Evolutionary conservation across 2,888 invertebrate genomes (phyloP).

Genomic region (Keiferia lycopersicella): DNA sequence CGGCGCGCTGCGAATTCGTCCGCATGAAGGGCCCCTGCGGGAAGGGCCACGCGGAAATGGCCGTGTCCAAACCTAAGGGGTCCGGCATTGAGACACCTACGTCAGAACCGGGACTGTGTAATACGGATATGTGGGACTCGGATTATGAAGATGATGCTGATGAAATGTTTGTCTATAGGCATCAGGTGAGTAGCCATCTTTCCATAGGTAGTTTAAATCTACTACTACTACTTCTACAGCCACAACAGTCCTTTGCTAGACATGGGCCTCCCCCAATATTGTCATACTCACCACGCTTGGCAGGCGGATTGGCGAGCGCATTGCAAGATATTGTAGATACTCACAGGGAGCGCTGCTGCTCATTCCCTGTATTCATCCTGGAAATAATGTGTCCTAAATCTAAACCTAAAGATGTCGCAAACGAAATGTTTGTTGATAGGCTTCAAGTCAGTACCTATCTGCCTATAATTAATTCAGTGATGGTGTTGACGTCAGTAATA

Average conservation of each 20-base stretch:
- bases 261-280: no score
- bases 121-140: constrained; percentile 93
- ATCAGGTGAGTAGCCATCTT: constrained; percentile 78
- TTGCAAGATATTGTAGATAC: no score
- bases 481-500: no score
- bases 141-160: constrained; percentile 95
- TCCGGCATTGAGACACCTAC: constrained; percentile 97
- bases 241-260: no score
- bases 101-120: constrained; percentile 93
- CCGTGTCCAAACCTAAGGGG: constrained; percentile 94
- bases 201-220: not conserved
- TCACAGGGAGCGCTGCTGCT: no score
- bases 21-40: constrained; percentile 98
- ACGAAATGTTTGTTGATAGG: constrained; percentile 90
- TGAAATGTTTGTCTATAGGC: constrained; percentile 90
- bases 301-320: no score
- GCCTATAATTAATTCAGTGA: not conserved
- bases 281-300: no score
- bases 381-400: no score
- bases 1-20: constrained; percentile 97
- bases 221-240: no score
- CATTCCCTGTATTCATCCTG: no score
- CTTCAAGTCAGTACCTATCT: constrained; percentile 81
- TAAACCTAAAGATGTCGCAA: constrained; percentile 93
- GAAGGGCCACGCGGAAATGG: constrained; percentile 97